Evolutionary conservation across 2,113 vertebrate species (phyloP).

Genomic region (Ursus arctos): DNA sequence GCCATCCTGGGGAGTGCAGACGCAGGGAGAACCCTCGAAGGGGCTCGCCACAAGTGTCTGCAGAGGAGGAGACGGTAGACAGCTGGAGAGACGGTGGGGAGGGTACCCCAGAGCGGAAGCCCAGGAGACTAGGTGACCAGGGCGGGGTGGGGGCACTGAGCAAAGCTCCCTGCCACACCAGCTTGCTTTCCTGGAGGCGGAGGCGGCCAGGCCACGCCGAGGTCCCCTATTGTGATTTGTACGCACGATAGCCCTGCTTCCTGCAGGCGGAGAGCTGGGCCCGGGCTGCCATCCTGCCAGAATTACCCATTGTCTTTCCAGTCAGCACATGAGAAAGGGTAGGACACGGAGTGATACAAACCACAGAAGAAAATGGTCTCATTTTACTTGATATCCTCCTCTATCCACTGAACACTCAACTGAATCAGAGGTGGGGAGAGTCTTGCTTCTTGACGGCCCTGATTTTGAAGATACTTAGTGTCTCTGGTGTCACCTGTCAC

Average conservation of each 20-base stretch:
- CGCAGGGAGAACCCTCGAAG: accelerated
- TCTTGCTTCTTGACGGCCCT: neutral
- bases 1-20: neutral
- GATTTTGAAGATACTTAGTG: neutral
- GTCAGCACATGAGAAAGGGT: neutral
- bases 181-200: neutral
- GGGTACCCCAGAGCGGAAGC: neutral
- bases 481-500: neutral
- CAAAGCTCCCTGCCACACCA: neutral
- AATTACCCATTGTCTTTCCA: neutral
- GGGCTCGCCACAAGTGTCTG: neutral
- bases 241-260: neutral
- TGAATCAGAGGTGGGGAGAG: neutral
- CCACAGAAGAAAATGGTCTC: neutral
- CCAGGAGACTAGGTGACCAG: neutral
- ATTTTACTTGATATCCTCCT: accelerated
- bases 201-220: neutral
- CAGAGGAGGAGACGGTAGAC: neutral
- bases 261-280: neutral
- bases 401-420: neutral
- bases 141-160: accelerated
- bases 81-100: neutral
- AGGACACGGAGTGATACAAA: neutral
- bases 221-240: neutral
- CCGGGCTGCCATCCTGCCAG: neutral